Evolutionary conservation across 2,888 invertebrate species (phyloP), one percentile per base, ranked within the genome.

Genomic region (Oxycera nigricornis): DNA sequence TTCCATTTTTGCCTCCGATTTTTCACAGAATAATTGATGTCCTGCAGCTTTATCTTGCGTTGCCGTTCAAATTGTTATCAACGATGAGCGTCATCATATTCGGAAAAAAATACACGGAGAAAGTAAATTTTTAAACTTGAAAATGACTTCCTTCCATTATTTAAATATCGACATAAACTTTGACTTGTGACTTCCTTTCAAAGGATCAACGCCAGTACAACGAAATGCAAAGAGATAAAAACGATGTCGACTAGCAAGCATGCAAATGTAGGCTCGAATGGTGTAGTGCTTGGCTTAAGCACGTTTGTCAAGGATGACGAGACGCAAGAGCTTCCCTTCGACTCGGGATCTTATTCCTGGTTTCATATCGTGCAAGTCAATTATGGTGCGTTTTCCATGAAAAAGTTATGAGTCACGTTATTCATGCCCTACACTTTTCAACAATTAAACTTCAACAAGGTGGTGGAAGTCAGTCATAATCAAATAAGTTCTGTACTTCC

Each of bases 111-210:
- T 46, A 3, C 46, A 46, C 17, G 11, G 46, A 11, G 17, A 46
- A 46, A 46, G 46, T 7, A 14, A 14, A 70, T 70, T 70, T 24
- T 20, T 55, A 70, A 70, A 70, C 55, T 52, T 20, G 52, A 26
- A 52, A 52, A 70, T n/a, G 17, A 70, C 31, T 70, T 70, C 70
- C 55, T 70, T 70, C 70, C 52, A 70, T 55, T 55, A 70, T 70
- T 52, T 70, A 52, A 67, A 68, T 28, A 68, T 68, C 50, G 68
- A 30, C 70, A 55, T 9, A 31, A 70, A 70, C 55, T 70, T 70
- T 31, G 22, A 9, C 30, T 55, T 70, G 7, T 9, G 26, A 62
- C 14, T 68, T 50, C 20, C 55, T 26, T 26, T 7, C 30, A 3
- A 14, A n/a, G 2, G 1, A 55, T 4, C 24, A 22, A 55, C 6